Evolutionary conservation across 2,888 invertebrate species (phyloP).

Genomic region (Leptopilina myrica): DNA sequence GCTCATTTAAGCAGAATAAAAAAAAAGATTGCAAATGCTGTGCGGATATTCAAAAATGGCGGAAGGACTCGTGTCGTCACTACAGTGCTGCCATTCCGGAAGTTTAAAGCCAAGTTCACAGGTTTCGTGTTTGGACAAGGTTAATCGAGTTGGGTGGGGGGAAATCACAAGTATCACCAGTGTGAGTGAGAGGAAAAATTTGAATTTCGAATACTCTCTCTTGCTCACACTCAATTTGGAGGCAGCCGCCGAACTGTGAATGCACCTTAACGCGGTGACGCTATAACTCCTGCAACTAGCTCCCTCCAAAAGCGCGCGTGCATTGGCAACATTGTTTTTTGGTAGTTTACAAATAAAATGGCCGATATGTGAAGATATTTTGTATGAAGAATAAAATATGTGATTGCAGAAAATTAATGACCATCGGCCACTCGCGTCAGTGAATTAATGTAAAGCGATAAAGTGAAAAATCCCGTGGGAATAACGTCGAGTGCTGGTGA

Average conservation of each 20-base stretch:
- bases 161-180: no score
- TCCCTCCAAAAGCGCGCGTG: slow-evolving; percentile 72
- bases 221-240: no score
- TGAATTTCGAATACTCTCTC: no score
- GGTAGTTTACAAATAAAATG: slow-evolving; percentile 77
- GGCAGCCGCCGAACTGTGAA: no score
- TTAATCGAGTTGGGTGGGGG: no score
- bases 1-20: background rate
- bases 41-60: slow-evolving; percentile 62
- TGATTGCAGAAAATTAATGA: slow-evolving; percentile 70
- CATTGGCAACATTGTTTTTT: slow-evolving; percentile 74
- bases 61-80: slow-evolving; percentile 61
- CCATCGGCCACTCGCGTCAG: slow-evolving; percentile 63
- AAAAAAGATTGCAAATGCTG: slow-evolving; percentile 33
- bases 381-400: slow-evolving; percentile 72
- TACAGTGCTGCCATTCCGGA: slow-evolving; percentile 70
- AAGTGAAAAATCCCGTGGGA: slow-evolving; percentile 55
- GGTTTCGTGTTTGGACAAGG: no score
- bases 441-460: slow-evolving; percentile 57
- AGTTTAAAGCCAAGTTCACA: slow-evolving; percentile 46
- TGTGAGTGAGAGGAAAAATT: no score
- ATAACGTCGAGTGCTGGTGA: slow-evolving; percentile 59
- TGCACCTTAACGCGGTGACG: slow-evolving; percentile 40
- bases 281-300: slow-evolving; percentile 48
- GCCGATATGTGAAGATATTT: slow-evolving; percentile 76